Evolutionary conservation across 2,888 invertebrate genomes (phyloP), one percentile per base, ranked within the genome.

Genomic region (Drosophila pseudotalamancana): DNA sequence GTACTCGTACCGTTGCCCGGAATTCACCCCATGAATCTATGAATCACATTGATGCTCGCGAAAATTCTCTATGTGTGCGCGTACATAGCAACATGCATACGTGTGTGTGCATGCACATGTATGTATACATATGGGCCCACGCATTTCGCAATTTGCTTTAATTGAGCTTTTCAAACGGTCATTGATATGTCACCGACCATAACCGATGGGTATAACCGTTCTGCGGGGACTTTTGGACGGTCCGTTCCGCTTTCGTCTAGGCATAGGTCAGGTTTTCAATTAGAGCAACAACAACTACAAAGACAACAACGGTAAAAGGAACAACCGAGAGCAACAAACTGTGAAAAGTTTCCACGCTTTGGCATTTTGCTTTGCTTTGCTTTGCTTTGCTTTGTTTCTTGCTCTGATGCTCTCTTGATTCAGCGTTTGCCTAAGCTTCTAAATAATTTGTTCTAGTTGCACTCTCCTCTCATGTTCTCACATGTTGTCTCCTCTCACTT

Each of bases 181-280:
- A 4, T 29, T 11, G 42, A 23, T 32, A 27, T 35, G n/a, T 43
- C 31, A 19, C 34, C n/a, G n/a, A n/a, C n/a, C n/a, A 59, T 65
- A 29, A 29, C 27, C n/a, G 18, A 29, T 35, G 46, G 19, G 12
- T 53, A 49, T 27, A 25, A n/a, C 11, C 12, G 14, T 25, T 18
- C 8, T 4, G 34, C 9, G 18, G 46, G 42, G 8, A 37, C 46
- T 49, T 48, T 42, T 46, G 43, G n/a, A 40, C 12, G n/a, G 16
- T 11, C 37, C 55, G 42, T 12, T 54, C 63, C 51, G 45, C 42
- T 55, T 65, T 43, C 59, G 54, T 19, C 62, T 83, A 83, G 84
- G 25, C 79, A 63, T 82, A 85, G 79, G 79, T 79, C 79, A 79
- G 75, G 75, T 60, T 61, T 85, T 82, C 86, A 71, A 82, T 85